phyloP scores from a whole-genome alignment of 2,797 vertebrate species.

The Clarias laeviceps region DNA sequence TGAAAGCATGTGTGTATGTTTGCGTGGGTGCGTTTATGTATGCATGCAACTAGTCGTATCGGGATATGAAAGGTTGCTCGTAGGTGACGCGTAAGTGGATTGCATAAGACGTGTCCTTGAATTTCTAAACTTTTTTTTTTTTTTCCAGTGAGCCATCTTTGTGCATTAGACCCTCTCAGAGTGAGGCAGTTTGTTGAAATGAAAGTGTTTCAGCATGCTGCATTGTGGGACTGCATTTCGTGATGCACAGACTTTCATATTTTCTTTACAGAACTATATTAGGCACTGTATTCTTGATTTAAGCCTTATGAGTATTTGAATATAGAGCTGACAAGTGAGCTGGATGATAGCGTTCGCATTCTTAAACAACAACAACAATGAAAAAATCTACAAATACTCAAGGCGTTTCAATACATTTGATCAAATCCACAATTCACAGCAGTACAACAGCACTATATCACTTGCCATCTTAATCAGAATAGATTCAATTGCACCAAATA shows the following conservation, averaged over 20 bases:
- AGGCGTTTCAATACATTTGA: neutral
- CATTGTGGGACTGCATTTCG: constrained; percentile 21
- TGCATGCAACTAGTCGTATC: constrained; percentile 45
- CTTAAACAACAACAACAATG: neutral
- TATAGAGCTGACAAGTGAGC: neutral
- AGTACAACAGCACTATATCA: neutral
- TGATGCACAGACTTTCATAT: neutral
- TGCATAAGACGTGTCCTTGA: constrained; percentile 46
- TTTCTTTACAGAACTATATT: neutral
- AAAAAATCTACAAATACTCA: neutral
- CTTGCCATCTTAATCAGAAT: neutral
- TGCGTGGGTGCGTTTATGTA: constrained; percentile 31
- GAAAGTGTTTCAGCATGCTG: constrained; percentile 28
- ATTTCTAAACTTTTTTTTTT: constrained; percentile 37
- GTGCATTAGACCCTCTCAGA: constrained; percentile 36
- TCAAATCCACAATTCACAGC: neutral
- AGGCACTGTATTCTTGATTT: neutral
- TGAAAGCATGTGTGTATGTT: constrained; percentile 42
- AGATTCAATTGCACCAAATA: neutral
- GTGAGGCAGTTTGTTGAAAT: constrained; percentile 18
- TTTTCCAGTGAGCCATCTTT: constrained; percentile 1
- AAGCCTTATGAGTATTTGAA: neutral
- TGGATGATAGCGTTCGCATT: neutral
- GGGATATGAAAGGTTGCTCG: constrained; percentile 34
- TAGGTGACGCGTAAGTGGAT: constrained; percentile 40